Conservation (phyloP, 35 echinoderm and acorn worm species). For the Holothuria glaberrima region DNA sequence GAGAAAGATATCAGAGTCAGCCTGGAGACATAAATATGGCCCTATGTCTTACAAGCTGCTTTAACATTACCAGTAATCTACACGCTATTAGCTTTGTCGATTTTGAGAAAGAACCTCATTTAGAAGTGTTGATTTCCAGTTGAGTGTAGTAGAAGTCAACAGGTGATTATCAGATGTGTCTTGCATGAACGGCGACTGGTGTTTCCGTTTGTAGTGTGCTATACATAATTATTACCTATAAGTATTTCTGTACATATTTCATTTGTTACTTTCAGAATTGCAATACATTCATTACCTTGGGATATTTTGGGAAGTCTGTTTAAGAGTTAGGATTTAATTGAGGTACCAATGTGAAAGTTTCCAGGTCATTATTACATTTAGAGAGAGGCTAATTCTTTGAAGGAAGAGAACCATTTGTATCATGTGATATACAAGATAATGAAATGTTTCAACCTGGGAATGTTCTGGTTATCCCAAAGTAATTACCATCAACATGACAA, state of each 20-base stretch:
- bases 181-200: neutral
- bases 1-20: neutral
- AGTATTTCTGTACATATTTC: too few species aligned
- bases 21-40: neutral
- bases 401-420: neutral
- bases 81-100: neutral
- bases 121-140: slow-evolving; percentile 5
- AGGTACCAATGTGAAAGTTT: neutral
- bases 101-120: neutral
- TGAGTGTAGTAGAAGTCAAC: neutral
- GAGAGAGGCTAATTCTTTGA: slow-evolving; percentile 8
- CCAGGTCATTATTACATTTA: neutral
- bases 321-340: slow-evolving; percentile 2
- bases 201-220: slow-evolving; percentile 16
- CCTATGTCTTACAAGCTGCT: neutral
- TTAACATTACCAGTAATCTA: neutral
- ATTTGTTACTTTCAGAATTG: slow-evolving; percentile 7
- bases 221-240: neutral
- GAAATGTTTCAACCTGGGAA: neutral
- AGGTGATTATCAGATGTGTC: neutral
- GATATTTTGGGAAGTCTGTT: neutral
- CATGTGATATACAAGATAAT: neutral
- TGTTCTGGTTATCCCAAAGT: neutral
- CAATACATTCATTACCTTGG: neutral
- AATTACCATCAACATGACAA: neutral